Base-by-base conservation (phyloP, 2,113 vertebrate species). In the Gracilinanus agilis region DNA sequence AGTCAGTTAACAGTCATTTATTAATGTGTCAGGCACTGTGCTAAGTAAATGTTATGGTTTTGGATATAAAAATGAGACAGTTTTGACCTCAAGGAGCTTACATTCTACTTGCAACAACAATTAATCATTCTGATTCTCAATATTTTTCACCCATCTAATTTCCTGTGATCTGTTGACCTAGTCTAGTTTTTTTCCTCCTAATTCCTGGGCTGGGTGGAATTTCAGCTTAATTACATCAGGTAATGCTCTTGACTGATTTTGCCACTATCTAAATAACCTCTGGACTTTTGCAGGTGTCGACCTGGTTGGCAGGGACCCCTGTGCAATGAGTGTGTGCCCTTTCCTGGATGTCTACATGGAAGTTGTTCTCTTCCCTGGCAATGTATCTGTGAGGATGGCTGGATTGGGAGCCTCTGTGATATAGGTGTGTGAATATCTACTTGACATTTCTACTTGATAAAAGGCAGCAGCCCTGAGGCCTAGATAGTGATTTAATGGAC, bases 371-470 rank as follows among this genome's bases (percentile, higher is more conserved):
- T 99, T 89, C 99, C 99, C n/a, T 99, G 99, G 99, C 99, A 99
- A 97, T 99, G 99, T 95, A 2, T 99, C 90, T 99, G 99, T 49
- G 97, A 99, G 40, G 98, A 99, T 0, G 99, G 99, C 90, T 99
- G 99, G 99, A 98, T 99, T 19, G 99, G 99, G 90, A 99, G 98
- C 95, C 98, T 99, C 95, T 99, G 99, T 95, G 99, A 99, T 96
- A 99, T 98, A 99, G 99, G 99, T 99, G 96, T 98, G 99, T 88
- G 49, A 94, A 95, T 75, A 25, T n/a, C 95, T 96, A 94, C 61
- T 49, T 96, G 25, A 95, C 90, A 40, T 75, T 40, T 75, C 16
- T n/a, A 11, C 13, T n/a, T 67, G 58, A 34, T 67, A n/a, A 5
- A 90, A 19, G 92, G 55, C 75, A 75, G 96, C 34, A 40, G 53